Conservation (phyloP, 2,797 vertebrate genomes). For the Mormyrus hasselquistii region DNA sequence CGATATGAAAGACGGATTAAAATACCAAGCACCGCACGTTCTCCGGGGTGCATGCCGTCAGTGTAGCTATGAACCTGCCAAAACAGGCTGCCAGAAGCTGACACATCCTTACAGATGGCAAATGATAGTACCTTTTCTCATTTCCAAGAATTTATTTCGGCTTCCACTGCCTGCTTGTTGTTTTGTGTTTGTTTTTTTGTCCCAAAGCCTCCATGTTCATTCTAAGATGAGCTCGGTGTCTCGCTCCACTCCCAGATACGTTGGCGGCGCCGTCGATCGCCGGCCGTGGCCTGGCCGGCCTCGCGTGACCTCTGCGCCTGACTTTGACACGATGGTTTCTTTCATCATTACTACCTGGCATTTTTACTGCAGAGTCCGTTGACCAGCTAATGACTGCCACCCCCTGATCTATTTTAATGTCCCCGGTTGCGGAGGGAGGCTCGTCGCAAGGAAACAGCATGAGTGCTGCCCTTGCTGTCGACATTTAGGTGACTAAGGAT, state of each 20-base stretch:
- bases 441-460: slow-evolving; percentile 16
- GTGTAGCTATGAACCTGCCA: not conserved
- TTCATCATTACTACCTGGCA: slow-evolving; percentile 19
- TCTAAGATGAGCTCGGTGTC: not conserved
- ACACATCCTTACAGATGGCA: not conserved
- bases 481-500: not conserved
- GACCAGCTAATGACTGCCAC: slow-evolving; percentile 32
- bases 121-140: not conserved
- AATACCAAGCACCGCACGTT: not conserved
- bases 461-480: slow-evolving; percentile 18
- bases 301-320: slow-evolving; percentile 14
- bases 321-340: not conserved
- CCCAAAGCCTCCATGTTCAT: not conserved
- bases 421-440: not conserved
- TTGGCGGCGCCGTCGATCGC: not conserved
- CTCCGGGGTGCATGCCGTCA: not conserved
- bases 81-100: not conserved
- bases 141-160: not conserved
- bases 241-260: not conserved
- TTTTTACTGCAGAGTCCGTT: slow-evolving; percentile 26
- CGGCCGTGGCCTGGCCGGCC: not conserved
- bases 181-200: not conserved
- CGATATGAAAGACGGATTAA: slow-evolving; percentile 9
- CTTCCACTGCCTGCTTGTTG: not conserved
- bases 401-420: slow-evolving; percentile 9